phyloP scores from a whole-genome alignment of 1,140 invertebrate species.

The Archegozetes longisetosus region DNA sequence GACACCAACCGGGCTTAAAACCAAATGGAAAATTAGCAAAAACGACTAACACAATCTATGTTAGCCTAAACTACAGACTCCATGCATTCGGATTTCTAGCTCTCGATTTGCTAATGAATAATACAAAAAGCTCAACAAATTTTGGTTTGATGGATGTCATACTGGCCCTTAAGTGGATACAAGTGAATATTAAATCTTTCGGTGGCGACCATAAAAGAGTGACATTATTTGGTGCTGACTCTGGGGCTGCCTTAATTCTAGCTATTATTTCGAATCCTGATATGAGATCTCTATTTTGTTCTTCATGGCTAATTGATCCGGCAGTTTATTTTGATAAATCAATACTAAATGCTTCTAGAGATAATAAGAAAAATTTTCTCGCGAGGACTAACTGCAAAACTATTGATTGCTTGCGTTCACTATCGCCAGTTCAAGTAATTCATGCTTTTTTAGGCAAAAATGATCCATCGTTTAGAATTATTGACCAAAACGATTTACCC shows the following conservation, averaged over 20 bases:
- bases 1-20: slow-evolving; percentile 18
- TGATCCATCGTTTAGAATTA: slow-evolving; percentile 21
- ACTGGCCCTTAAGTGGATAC: slow-evolving; percentile 32
- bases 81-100: slow-evolving; percentile 58
- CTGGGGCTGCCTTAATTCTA: slow-evolving; percentile 20
- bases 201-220: slow-evolving; percentile 30
- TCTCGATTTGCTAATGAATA: slow-evolving; percentile 9
- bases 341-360: slow-evolving; percentile 10
- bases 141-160: slow-evolving; percentile 35
- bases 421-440: slow-evolving; percentile 13
- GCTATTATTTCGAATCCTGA: slow-evolving; percentile 18
- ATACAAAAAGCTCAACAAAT: slow-evolving; percentile 22
- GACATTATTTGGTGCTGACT: slow-evolving; percentile 21
- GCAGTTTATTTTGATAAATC: slow-evolving; percentile 18
- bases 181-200: slow-evolving; percentile 31
- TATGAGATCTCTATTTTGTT: slow-evolving; percentile 9
- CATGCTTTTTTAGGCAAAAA: slow-evolving; percentile 19
- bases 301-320: slow-evolving; percentile 20
- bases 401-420: slow-evolving; percentile 11
- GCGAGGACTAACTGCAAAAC: slow-evolving; percentile 1
- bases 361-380: background rate
- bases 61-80: slow-evolving; percentile 89
- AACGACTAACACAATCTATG: slow-evolving; percentile 34
- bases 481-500: slow-evolving; percentile 23
- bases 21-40: slow-evolving; percentile 69